Evolutionary conservation across 2,888 invertebrate genomes (phyloP), one percentile per base, ranked within the genome.

Genomic region (Ophonus ardosiacus): DNA sequence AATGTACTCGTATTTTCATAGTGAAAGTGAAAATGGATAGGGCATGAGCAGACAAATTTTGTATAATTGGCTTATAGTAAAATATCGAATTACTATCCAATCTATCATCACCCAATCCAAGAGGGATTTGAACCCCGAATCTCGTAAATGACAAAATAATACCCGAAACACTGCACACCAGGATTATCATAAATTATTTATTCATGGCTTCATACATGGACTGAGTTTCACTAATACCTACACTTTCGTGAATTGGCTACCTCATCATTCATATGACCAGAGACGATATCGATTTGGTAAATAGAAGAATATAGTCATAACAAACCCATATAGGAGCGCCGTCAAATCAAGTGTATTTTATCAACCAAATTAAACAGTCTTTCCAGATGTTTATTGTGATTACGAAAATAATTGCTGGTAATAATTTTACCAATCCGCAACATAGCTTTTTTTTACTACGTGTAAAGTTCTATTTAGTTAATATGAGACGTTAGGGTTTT

Each of bases 141-240:
- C 78, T 57, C 31, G 57, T 78, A 78, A 78, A 78, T 78, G 78
- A 78, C 78, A 78, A 78, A 78, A 78, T 78, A 78, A 78, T 78
- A 10, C 78, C 78, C 31, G 8, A 74, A 74, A 74, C 43, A 78
- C 78, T 78, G 78, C 51, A 43, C 31, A 7, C 31, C 18, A 13
- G 17, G 78, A 78, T 78, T 78, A 78, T 57, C 57, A 74, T 74
- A 74, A 43, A 43, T 74, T 74, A 74, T 74, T 74, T 68, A 68
- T 68, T 68, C 68, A 68, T 38, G 38, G 68, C 17, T 61, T 18
- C 18, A 18, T 61, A 61, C 15, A 68, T 38, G 31, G 68, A n/a
- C 15, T 13, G 38, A 38, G 68, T 31, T n/a, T 13, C 68, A 10
- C 63, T 63, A 18, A 68, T 68, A 24, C 68, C 24, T n/a, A 68